Percentiles rank a stretch among this genome's conserved stretches.
phyloP scores from a whole-genome alignment of 2,888 invertebrate species.

The Caenorhabditis sinica region DNA sequence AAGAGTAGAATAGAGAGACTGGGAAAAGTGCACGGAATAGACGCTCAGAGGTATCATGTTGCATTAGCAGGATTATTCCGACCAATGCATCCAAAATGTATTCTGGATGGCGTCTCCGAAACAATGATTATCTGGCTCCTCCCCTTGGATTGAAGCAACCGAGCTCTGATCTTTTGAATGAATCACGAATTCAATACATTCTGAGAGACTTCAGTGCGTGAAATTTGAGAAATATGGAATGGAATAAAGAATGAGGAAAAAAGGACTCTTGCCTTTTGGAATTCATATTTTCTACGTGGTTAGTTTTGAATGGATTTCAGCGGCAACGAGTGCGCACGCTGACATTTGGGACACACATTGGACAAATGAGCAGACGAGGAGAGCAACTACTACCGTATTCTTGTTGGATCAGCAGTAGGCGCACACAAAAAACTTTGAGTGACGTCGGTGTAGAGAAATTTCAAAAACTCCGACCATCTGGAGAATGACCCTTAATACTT shows the following conservation, averaged over 20 bases:
- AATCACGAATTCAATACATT: constrained; percentile 57
- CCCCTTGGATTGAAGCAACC: neutral
- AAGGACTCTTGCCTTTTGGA: constrained; percentile 9
- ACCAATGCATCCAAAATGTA: neutral
- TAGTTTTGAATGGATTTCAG: constrained; percentile 35
- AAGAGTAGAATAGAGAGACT: constrained; percentile 1
- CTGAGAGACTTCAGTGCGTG: constrained; percentile 24
- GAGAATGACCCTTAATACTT: constrained; percentile 20
- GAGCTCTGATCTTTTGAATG: constrained; percentile 5
- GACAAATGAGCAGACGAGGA: constrained; percentile 3
- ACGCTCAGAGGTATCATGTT: constrained; percentile 47
- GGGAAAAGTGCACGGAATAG: constrained; percentile 38
- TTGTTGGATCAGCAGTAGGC: constrained; percentile 15
- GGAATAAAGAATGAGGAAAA: constrained; percentile 29
- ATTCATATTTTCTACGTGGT: constrained; percentile 46
- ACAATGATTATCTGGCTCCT: constrained; percentile 45
- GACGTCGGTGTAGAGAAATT: neutral
- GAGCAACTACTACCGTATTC: constrained; percentile 8
- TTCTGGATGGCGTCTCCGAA: neutral
- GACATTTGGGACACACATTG: constrained; percentile 6
- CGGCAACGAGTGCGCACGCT: neutral
- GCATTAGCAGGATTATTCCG: constrained; percentile 49
- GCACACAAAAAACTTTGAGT: constrained; percentile 7
- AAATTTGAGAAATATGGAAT: constrained; percentile 42
- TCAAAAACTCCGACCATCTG: constrained; percentile 17